phyloP scores from a whole-genome alignment of 2,113 vertebrate genomes.

The Leucoraja erinaceus region DNA sequence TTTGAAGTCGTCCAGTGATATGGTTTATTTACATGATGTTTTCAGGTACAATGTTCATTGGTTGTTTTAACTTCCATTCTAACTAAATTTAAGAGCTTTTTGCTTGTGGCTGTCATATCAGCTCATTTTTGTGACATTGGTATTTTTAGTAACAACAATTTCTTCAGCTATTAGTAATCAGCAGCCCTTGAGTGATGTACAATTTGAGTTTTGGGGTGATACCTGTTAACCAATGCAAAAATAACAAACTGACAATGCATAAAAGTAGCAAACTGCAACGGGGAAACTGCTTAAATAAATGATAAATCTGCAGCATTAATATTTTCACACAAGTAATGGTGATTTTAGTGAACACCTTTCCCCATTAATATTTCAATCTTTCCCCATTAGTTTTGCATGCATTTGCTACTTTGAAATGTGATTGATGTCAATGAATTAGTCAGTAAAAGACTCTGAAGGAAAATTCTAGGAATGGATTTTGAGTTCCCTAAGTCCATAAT shows the following conservation, averaged over 20 bases:
- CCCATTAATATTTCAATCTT: not conserved
- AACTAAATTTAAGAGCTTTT: not conserved
- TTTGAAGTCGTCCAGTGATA: not conserved
- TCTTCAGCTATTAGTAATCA: not conserved
- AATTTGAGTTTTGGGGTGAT: not conserved
- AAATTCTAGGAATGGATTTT: not conserved
- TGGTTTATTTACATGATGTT: not conserved
- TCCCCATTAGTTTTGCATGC: not conserved
- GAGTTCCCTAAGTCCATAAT: not conserved
- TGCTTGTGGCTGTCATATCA: not conserved
- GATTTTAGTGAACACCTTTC: not conserved
- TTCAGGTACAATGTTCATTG: not conserved
- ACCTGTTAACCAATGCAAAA: not conserved
- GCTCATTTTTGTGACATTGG: not conserved
- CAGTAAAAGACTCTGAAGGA: not conserved
- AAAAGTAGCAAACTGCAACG: not conserved
- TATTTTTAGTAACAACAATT: not conserved
- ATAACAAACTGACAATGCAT: not conserved
- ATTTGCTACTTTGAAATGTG: constrained; percentile 1
- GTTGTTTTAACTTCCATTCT: not conserved
- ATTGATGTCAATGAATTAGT: not conserved
- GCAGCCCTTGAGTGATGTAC: not conserved
- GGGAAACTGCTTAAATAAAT: not conserved
- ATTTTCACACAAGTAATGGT: not conserved
- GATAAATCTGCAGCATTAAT: not conserved